These are phyloP conservation scores for Julus scanicus DNA, from an alignment of 2,888 invertebrate species.

Conservation along the genomic window DNA sequence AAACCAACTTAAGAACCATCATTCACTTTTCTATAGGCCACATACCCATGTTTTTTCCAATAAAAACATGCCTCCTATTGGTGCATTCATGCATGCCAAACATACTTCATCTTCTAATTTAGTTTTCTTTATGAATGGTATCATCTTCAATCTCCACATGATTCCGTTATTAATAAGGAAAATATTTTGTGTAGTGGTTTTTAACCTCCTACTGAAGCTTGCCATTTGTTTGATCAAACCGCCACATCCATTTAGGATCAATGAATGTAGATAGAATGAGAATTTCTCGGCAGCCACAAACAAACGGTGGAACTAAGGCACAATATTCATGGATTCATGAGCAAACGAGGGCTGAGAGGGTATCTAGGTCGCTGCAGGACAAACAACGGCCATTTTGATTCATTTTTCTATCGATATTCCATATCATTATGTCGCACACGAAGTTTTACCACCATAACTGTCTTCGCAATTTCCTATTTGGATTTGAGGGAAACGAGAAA, in stretches of 20 bases:
- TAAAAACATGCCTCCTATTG: background rate
- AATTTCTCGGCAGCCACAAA: background rate
- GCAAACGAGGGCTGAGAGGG: background rate
- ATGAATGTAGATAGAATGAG: background rate
- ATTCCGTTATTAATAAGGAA: constrained; percentile 33
- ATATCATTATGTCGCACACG: constrained; percentile 33
- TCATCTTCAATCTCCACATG: constrained; percentile 4
- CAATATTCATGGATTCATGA: constrained; percentile 33
- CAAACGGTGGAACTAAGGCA: background rate
- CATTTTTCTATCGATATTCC: constrained; percentile 33
- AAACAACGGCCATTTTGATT: constrained; percentile 27
- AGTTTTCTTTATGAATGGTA: constrained; percentile 1
- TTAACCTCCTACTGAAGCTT: background rate
- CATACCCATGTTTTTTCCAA: background rate
- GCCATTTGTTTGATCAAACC: constrained; percentile 26
- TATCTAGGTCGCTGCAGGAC: background rate
- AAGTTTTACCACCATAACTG: constrained; percentile 14
- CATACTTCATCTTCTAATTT: background rate
- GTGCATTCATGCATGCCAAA: background rate
- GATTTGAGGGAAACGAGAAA: constrained; percentile 12
- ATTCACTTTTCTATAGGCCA: too few species aligned
- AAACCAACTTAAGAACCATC: too few species aligned
- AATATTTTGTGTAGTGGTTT: constrained; percentile 23
- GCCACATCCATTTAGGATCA: constrained; percentile 24
- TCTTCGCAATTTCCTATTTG: constrained; percentile 33